Conservation (phyloP, 2,113 vertebrate species). For the Nibea albiflora region DNA sequence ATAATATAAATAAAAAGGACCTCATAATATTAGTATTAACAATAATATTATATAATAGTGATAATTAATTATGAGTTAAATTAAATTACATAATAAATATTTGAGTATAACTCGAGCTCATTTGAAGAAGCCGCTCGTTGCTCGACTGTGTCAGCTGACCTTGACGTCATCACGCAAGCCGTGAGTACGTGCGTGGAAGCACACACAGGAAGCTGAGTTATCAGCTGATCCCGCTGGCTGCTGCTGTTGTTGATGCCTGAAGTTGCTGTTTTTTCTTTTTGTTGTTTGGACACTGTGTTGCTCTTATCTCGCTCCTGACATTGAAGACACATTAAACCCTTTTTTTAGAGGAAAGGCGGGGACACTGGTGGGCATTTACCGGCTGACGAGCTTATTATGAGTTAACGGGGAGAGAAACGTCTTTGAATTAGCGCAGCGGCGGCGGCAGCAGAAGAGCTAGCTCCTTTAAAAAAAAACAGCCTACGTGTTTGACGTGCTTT, state of each 20-base stretch:
- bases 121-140: background rate
- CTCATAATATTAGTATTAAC: too few species aligned
- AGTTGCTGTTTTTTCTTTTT: slow-evolving; percentile 66
- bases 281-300: slow-evolving; percentile 70
- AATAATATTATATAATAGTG: too few species aligned
- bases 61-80: too few species aligned
- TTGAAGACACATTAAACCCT: slow-evolving; percentile 32
- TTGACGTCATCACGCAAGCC: slow-evolving; percentile 41
- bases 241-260: slow-evolving; percentile 80
- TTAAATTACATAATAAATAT: too few species aligned
- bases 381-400: background rate
- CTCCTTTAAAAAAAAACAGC: slow-evolving; percentile 46
- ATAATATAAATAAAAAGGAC: too few species aligned
- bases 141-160: slow-evolving; percentile 21
- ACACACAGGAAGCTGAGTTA: slow-evolving; percentile 80
- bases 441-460: slow-evolving; percentile 54
- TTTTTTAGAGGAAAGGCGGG: background rate
- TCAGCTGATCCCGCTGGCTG: slow-evolving; percentile 84
- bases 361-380: slow-evolving; percentile 40
- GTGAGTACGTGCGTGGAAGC: background rate
- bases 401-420: slow-evolving; percentile 4
- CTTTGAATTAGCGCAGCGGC: slow-evolving; percentile 29
- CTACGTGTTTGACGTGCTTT: slow-evolving; percentile 37
- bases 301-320: slow-evolving; percentile 60
- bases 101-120: too few species aligned